phyloP scores from a whole-genome alignment of 2,888 invertebrate genomes.

The Leistus spinibarbis region DNA sequence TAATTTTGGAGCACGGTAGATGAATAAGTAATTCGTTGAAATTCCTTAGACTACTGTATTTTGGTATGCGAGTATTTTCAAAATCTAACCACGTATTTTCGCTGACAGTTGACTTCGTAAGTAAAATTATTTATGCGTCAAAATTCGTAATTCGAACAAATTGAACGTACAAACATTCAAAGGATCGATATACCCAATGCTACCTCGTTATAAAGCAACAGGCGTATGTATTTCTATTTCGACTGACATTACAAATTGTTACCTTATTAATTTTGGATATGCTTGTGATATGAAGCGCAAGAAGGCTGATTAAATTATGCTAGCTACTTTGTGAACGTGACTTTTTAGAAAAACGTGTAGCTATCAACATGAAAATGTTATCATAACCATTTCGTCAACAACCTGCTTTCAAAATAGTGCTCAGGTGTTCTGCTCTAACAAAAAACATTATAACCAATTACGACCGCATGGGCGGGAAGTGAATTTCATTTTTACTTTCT shows the following conservation, averaged over 20 bases:
- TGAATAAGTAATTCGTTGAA: background rate
- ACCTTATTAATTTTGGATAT: too few species aligned
- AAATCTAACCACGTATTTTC: background rate
- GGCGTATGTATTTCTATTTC: too few species aligned
- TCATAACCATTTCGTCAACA: background rate
- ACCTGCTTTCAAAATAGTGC: background rate
- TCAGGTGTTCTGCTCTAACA: background rate
- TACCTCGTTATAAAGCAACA: background rate
- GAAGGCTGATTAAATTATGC: background rate
- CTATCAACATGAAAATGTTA: background rate
- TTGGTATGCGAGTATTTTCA: background rate
- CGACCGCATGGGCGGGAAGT: background rate
- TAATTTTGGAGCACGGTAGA: background rate
- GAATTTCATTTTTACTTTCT: background rate
- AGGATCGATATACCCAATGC: background rate
- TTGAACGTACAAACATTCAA: background rate
- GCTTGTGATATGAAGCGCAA: too few species aligned
- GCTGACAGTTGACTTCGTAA: background rate
- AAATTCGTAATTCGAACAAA: background rate
- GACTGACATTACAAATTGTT: too few species aligned
- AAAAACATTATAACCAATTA: background rate
- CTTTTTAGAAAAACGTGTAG: background rate
- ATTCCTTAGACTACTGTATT: background rate
- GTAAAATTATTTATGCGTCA: background rate
- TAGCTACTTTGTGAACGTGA: background rate